These are phyloP conservation scores for Protonemura montana DNA, from an alignment of 2,888 invertebrate genomes.

Conservation along the genomic window DNA sequence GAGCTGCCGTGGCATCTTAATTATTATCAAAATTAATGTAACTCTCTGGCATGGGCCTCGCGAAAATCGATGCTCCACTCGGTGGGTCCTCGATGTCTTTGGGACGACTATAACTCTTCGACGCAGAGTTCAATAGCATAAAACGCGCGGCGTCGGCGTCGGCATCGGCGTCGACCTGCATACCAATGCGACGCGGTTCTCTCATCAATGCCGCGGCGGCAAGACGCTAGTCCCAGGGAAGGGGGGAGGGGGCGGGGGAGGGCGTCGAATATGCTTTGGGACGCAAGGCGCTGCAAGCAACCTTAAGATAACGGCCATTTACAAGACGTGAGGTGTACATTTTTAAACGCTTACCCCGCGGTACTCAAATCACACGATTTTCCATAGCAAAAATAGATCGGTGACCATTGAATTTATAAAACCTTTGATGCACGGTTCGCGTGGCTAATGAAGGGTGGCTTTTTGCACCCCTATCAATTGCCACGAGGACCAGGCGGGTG, in stretches of 20 bases:
- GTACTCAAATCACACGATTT: background rate
- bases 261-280: background rate
- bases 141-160: background rate
- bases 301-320: background rate
- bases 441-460: background rate
- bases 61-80: background rate
- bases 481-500: background rate
- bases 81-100: background rate
- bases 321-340: too few relatives aligned
- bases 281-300: background rate
- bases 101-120: background rate
- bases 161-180: background rate
- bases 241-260: background rate
- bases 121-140: background rate
- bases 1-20: background rate
- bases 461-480: background rate
- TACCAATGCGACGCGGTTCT: background rate
- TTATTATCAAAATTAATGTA: background rate
- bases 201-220: background rate
- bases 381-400: background rate
- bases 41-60: background rate
- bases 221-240: background rate
- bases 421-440: background rate
- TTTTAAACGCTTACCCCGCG: too few relatives aligned
- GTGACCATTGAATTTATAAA: background rate